A percentile compares a stretch with the other conserved stretches of the same genome.
Conservation (phyloP, 1,140 invertebrate genomes). For the Anadara kagoshimensis region DNA sequence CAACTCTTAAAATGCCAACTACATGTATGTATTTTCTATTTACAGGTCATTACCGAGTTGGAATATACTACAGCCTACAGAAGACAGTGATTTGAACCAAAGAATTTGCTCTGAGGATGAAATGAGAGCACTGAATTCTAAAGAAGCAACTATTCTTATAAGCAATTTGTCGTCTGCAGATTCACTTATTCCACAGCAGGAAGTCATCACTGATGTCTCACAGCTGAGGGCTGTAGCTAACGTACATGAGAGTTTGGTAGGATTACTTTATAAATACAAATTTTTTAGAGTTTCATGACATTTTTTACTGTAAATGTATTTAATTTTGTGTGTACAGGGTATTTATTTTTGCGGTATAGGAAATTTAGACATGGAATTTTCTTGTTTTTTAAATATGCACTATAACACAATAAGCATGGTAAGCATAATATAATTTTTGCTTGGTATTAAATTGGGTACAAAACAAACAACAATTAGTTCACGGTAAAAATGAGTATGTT, state of each 20-base stretch:
- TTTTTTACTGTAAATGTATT: too few species aligned
- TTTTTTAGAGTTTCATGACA: constrained; percentile 3
- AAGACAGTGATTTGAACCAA: constrained; percentile 60
- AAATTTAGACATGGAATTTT: too few species aligned
- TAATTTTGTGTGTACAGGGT: too few species aligned
- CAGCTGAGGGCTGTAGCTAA: constrained; percentile 89
- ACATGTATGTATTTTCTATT: too few species aligned
- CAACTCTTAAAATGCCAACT: neutral
- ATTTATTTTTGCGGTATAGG: too few species aligned
- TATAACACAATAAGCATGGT: too few species aligned
- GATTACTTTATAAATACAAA: constrained; percentile 44
- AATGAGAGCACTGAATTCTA: constrained; percentile 85
- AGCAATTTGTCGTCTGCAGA: constrained; percentile 84
- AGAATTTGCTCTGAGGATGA: constrained; percentile 78
- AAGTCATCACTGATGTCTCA: constrained; percentile 86
- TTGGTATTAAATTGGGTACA: too few species aligned
- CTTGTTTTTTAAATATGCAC: too few species aligned
- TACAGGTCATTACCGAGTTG: constrained; percentile 87
- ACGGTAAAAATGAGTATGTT: too few species aligned
- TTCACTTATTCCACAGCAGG: constrained; percentile 86
- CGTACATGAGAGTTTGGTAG: constrained; percentile 92
- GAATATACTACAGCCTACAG: constrained; percentile 81
- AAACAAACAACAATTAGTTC: too few species aligned
- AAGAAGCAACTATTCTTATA: constrained; percentile 94
- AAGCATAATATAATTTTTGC: too few species aligned